Percentiles rank a stretch among this genome's conserved stretches.
These are phyloP conservation scores for Holothuria leucospilota DNA, from an alignment of 53 echinoderm and acorn worm species.

Conservation along the genomic window DNA sequence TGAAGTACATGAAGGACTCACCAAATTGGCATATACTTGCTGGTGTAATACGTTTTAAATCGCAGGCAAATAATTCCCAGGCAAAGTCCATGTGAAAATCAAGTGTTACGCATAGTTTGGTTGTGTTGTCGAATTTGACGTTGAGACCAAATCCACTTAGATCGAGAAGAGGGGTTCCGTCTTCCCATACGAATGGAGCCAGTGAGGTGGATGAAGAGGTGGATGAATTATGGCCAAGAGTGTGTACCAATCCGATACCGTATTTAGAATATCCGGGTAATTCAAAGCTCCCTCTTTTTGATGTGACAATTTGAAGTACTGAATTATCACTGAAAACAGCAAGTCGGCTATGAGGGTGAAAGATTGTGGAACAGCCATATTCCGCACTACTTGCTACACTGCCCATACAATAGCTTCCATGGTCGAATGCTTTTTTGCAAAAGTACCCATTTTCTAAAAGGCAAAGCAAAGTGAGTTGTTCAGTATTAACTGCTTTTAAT, in stretches of 20 bases:
- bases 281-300: no score
- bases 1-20: neutral
- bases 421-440: neutral
- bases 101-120: neutral
- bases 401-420: conserved; percentile 9
- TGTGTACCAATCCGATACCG: no score
- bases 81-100: neutral
- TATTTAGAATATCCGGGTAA: no score
- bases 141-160: neutral
- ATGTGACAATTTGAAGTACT: no score
- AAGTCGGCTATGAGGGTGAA: neutral
- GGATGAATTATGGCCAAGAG: neutral
- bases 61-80: neutral
- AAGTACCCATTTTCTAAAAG: neutral
- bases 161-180: conserved; percentile 19
- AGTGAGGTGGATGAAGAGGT: no score
- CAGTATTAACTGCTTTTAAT: no score
- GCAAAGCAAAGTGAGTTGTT: no score
- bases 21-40: conserved; percentile 31
- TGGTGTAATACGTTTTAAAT: neutral
- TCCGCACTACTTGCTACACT: no score
- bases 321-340: neutral
- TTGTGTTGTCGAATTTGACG: neutral
- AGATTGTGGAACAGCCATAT: neutral
- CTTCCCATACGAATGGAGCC: conserved; percentile 2